A percentile compares a stretch with the other conserved stretches of the same genome.
Evolutionary conservation across 2,113 vertebrate genomes (phyloP).

Genomic region (Pituophis catenifer): DNA sequence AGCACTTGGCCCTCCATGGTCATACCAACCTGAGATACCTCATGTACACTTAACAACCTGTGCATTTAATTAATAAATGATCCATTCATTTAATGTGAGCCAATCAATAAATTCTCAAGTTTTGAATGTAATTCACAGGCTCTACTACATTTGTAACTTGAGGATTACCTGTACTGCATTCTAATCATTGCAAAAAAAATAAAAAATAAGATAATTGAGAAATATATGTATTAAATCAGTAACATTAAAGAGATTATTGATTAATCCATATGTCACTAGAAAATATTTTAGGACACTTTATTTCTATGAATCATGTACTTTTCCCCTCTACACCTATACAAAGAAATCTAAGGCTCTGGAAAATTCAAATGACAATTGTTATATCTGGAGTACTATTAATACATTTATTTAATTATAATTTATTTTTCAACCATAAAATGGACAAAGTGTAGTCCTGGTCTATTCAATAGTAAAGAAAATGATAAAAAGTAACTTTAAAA

Average conservation of each 20-base stretch:
- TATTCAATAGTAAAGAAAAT: constrained; percentile 73
- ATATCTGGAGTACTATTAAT: constrained; percentile 76
- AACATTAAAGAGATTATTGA: background rate
- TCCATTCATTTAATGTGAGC: no score
- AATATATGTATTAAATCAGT: background rate
- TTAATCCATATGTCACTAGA: background rate
- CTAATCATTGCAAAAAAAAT: background rate
- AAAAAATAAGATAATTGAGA: background rate
- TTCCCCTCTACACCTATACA: background rate
- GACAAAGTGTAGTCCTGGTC: constrained; percentile 75
- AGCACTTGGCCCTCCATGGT: no score
- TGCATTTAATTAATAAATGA: no score
- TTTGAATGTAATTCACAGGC: no score
- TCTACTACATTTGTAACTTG: no score
- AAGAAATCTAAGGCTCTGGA: background rate
- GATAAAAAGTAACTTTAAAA: constrained; percentile 76
- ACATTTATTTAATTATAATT: constrained; percentile 81
- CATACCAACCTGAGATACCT: no score
- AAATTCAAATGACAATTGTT: constrained; percentile 67
- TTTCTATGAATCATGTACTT: background rate
- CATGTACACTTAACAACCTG: no score
- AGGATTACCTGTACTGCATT: no score
- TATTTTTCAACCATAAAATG: constrained; percentile 81
- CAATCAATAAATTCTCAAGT: no score
- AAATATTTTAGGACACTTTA: background rate